These are phyloP conservation scores for Cistogaster globosa DNA, from an alignment of 2,888 invertebrate species.

Conservation along the genomic window DNA sequence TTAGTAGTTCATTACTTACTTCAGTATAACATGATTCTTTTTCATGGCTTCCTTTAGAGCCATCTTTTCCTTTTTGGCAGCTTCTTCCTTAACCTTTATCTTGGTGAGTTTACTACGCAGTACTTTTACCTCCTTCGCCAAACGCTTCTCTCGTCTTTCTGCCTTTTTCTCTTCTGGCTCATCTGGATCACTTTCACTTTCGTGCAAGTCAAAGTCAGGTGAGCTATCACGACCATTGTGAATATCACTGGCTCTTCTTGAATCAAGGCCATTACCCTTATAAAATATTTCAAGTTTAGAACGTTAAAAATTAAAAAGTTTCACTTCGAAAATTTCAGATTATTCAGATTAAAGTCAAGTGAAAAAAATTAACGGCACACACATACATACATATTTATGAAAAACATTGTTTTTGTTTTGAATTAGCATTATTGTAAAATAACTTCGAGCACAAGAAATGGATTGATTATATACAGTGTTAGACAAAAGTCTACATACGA, in stretches of 20 bases:
- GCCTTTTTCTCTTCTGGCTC: slow-evolving; percentile 87
- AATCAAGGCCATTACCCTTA: slow-evolving; percentile 79
- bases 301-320: background rate
- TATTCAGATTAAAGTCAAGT: background rate
- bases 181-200: slow-evolving; percentile 86
- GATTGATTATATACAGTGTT: too few relatives aligned
- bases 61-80: slow-evolving; percentile 90
- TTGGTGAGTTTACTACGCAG: slow-evolving; percentile 84
- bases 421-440: too few relatives aligned
- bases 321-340: background rate
- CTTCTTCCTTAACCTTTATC: slow-evolving; percentile 86
- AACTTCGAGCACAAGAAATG: too few relatives aligned
- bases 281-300: background rate
- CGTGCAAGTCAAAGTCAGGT: slow-evolving; percentile 85
- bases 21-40: slow-evolving; percentile 90
- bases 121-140: slow-evolving; percentile 83
- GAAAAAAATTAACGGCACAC: too few relatives aligned
- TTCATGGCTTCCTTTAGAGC: slow-evolving; percentile 91
- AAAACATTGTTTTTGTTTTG: too few relatives aligned
- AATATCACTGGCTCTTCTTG: slow-evolving; percentile 82
- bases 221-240: slow-evolving; percentile 84
- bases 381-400: too few relatives aligned
- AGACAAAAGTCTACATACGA: too few relatives aligned
- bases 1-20: slow-evolving; percentile 82
- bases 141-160: slow-evolving; percentile 88